Evolutionary conservation across 1,140 invertebrate genomes (phyloP).

Genomic region (Centruroides vittatus): DNA sequence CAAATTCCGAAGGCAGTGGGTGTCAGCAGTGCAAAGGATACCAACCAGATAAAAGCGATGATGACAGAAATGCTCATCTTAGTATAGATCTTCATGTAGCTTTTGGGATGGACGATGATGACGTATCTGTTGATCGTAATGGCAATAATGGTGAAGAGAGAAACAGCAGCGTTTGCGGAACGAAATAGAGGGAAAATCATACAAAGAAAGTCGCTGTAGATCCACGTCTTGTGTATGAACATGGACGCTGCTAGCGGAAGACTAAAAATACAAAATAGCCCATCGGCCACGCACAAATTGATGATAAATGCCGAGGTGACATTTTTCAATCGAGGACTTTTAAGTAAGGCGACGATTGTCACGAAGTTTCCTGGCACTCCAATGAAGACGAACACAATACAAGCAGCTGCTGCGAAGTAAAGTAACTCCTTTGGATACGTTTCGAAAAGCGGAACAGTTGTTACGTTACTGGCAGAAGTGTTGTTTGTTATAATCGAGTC

Average conservation of each 20-base stretch:
- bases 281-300: constrained; percentile 58
- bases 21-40: constrained; percentile 45
- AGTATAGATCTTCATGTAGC: constrained; percentile 25
- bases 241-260: constrained; percentile 41
- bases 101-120: constrained; percentile 66
- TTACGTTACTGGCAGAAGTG: too few species aligned
- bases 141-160: constrained; percentile 66
- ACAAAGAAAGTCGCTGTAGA: constrained; percentile 53
- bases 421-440: too few species aligned
- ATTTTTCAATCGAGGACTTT: constrained; percentile 31
- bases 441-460: too few species aligned
- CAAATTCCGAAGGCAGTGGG: constrained; percentile 60
- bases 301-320: constrained; percentile 71
- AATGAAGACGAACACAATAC: not conserved
- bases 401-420: too few species aligned
- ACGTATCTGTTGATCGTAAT: constrained; percentile 76
- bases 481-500: too few species aligned
- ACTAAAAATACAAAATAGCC: constrained; percentile 62
- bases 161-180: constrained; percentile 74
- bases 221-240: constrained; percentile 55
- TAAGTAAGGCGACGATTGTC: not conserved
- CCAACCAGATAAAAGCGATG: constrained; percentile 50
- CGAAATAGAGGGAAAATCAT: constrained; percentile 61
- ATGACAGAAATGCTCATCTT: constrained; percentile 17
- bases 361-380: not conserved